phyloP scores from a whole-genome alignment of 2,888 invertebrate genomes.

The Euplagia quadripunctaria region DNA sequence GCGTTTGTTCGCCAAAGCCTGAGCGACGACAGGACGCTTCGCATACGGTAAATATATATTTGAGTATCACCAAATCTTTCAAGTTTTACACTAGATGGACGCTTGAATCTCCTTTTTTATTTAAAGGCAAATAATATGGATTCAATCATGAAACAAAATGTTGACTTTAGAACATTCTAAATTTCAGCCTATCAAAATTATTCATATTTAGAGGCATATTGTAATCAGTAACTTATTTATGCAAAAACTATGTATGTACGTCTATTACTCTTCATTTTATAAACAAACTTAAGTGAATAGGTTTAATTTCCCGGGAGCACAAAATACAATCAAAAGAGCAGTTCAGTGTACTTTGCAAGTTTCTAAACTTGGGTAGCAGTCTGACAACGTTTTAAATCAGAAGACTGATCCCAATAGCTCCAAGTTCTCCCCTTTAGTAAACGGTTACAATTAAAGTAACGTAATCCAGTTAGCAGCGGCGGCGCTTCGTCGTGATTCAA shows the following conservation, averaged over 20 bases:
- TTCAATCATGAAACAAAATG: background rate
- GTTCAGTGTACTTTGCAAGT: background rate
- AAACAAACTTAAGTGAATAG: background rate
- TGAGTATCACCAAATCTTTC: background rate
- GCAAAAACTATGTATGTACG: background rate
- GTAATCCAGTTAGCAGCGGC: constrained; percentile 11
- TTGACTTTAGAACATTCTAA: too few relatives aligned
- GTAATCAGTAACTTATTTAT: too few relatives aligned
- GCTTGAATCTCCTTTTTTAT: background rate
- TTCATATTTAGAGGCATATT: too few relatives aligned
- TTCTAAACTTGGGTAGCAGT: background rate
- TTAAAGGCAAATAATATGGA: background rate
- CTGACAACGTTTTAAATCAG: background rate
- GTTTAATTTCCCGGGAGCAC: background rate
- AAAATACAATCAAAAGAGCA: background rate
- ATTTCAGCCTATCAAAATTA: too few relatives aligned
- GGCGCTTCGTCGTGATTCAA: background rate
- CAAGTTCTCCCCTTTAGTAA: background rate
- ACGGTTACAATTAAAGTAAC: constrained; percentile 18
- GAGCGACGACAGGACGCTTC: background rate
- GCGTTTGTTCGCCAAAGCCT: background rate
- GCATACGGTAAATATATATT: background rate
- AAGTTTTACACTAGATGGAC: background rate
- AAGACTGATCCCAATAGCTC: constrained; percentile 2
- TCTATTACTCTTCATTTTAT: background rate